Conservation (phyloP, 2,113 vertebrate species). For the Scalopus aquaticus region DNA sequence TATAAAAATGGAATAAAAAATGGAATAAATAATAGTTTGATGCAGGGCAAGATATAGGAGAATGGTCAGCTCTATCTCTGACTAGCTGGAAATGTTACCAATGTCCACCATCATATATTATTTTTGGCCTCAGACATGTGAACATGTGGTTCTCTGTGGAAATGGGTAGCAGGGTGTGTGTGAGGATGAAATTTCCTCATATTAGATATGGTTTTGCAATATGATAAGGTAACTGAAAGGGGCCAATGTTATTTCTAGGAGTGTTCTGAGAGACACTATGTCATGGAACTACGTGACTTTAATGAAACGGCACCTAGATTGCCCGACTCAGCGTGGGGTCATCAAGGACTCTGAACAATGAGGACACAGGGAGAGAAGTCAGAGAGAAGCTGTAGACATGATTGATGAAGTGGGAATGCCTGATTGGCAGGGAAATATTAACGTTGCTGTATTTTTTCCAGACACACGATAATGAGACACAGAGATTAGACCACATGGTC, state of each 20-base stretch:
- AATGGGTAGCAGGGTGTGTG: conserved; percentile 33
- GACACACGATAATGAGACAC: conserved; percentile 14
- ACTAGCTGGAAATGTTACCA: conserved; percentile 24
- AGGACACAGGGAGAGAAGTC: conserved; percentile 28
- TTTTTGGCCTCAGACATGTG: conserved; percentile 59
- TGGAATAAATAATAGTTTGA: background rate
- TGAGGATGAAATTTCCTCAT: conserved; percentile 62
- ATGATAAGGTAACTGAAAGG: conserved; percentile 59
- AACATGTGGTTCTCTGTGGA: conserved; percentile 54
- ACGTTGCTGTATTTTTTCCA: conserved; percentile 41
- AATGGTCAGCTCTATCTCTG: conserved; percentile 5
- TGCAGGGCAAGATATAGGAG: background rate
- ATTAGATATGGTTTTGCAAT: conserved; percentile 71
- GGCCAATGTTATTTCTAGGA: conserved; percentile 63
- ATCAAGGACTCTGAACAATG: conserved; percentile 25
- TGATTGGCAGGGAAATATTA: conserved; percentile 58
- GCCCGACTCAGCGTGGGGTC: background rate
- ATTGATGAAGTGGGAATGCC: conserved; percentile 57
- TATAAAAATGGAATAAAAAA: background rate
- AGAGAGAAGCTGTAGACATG: conserved; percentile 36
- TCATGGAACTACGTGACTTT: conserved; percentile 64
- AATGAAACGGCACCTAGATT: conserved; percentile 44
- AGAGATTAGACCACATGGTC: conserved; percentile 15
- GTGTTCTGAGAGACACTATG: conserved; percentile 61
- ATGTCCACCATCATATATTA: conserved; percentile 53